Evolutionary conservation across 2,888 invertebrate genomes (phyloP), one percentile per base, ranked within the genome.

Genomic region (Hanleya hanleyi): DNA sequence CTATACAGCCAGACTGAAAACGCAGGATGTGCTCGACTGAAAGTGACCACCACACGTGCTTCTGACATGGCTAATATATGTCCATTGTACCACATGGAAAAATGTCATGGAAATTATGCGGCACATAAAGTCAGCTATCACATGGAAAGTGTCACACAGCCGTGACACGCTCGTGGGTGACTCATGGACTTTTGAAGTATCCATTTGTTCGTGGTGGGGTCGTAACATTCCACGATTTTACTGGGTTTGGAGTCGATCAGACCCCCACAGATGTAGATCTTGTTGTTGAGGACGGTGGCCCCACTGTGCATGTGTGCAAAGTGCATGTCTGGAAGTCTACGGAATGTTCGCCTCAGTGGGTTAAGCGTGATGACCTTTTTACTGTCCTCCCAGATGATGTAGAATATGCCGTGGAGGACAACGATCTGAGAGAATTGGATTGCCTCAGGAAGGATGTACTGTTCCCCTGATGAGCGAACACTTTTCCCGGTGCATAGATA

Each of bases 331-430:
- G 87, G 82, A 29, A 89, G 80, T 51, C 81, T 76, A 41, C 86
- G 83, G 82, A 89, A 89, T 71, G 86, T 88, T 65, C 88, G 77
- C 73, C 86, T 88, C 66, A 83, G 80, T 15, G 89, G 89, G 73
- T 88, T 86, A 22, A 90, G 79, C 4, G 87, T 84, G 70, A 89
- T 88, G 73, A 89, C 76, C 75, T 88, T 88, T 73, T 84, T 84
- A 1, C 84, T 76, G 73, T 89, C 88, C 72, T 89, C 87, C 89
- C 90, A 90, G n/a, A 90, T 82, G 71, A 90, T 89, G 80, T 88
- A 89, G 77, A 89, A 88, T 32, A 88, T 83, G 7, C 81, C 84
- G 73, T 87, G 83, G 22, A 89, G 78, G n/a, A 87, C 85, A 22
- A 87, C 83, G 65, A 89, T 85, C 77, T 89, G 85, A 62, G 88